Percentiles rank a stretch among this genome's conserved stretches.
Evolutionary conservation across 2,888 invertebrate species (phyloP).

Genomic region (Poecilobothrus nobilitatus): DNA sequence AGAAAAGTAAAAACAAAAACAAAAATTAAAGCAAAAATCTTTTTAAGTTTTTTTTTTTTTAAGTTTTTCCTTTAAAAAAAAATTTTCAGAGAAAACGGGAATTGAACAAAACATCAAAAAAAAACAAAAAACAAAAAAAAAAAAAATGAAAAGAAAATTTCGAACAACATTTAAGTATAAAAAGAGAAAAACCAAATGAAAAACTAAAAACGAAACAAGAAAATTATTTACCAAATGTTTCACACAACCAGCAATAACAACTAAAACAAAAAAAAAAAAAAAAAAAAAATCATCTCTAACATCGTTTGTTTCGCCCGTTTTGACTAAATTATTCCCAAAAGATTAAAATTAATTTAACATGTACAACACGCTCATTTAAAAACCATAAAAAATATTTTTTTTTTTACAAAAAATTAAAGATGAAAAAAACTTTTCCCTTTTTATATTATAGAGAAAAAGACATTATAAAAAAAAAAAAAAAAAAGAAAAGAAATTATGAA

Average conservation of each 20-base stretch:
- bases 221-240: not conserved
- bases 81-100: no score
- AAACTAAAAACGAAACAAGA: not conserved
- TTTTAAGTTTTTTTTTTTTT: no score
- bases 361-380: constrained; percentile 10
- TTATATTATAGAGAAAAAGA: not conserved
- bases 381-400: not conserved
- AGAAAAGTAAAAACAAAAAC: not conserved
- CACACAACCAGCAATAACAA: not conserved
- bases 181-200: no score
- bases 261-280: not conserved
- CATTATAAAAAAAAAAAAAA: no score
- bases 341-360: constrained; percentile 11
- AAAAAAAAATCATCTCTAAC: not conserved
- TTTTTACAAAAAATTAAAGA: not conserved
- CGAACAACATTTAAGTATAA: no score
- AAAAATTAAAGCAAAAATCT: not conserved
- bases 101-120: not conserved
- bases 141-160: not conserved
- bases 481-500: no score
- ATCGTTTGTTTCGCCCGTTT: constrained; percentile 5
- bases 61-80: not conserved
- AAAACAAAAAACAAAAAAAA: not conserved
- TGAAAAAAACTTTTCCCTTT: not conserved
- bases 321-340: constrained; percentile 9